phyloP scores from a whole-genome alignment of 1,140 invertebrate species.

The Thaumatotibia leucotreta region DNA sequence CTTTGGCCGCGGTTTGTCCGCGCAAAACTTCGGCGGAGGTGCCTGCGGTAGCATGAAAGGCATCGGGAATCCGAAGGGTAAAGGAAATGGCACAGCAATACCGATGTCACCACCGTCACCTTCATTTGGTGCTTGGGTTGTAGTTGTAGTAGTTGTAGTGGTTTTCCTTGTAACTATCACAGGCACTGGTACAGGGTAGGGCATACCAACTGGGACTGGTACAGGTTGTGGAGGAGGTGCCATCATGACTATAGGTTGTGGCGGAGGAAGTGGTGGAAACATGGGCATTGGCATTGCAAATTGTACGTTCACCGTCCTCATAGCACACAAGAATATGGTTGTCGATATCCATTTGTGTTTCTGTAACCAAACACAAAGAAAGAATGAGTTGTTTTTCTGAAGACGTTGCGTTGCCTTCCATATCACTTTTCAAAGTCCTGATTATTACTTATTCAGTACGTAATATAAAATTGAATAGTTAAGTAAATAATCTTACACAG shows the following conservation, averaged over 20 bases:
- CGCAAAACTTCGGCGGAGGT: conserved; percentile 22
- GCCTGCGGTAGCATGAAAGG: conserved; percentile 31
- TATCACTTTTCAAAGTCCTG: too few species aligned
- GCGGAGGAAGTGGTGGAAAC: conserved; percentile 1
- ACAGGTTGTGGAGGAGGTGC: conserved; percentile 23
- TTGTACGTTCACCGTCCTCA: conserved; percentile 6
- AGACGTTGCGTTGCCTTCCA: too few species aligned
- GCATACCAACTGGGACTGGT: conserved; percentile 26
- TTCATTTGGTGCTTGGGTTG: conserved; percentile 11
- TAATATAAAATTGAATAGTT: too few species aligned
- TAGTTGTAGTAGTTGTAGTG: conserved; percentile 33
- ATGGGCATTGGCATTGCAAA: conserved; percentile 1
- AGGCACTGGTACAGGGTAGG: conserved; percentile 18
- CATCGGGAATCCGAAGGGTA: conserved; percentile 21
- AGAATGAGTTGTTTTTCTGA: too few species aligned
- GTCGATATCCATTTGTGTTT: background rate
- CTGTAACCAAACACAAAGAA: background rate
- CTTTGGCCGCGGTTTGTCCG: conserved; percentile 20
- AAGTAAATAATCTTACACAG: too few species aligned
- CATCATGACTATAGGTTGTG: conserved; percentile 22
- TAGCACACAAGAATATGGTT: background rate
- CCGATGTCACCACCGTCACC: conserved; percentile 17
- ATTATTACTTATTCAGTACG: too few species aligned
- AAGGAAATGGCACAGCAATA: conserved; percentile 31
- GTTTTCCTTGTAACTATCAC: conserved; percentile 16